phyloP scores from a whole-genome alignment of 2,888 invertebrate genomes.

The Pomacea canaliculata region DNA sequence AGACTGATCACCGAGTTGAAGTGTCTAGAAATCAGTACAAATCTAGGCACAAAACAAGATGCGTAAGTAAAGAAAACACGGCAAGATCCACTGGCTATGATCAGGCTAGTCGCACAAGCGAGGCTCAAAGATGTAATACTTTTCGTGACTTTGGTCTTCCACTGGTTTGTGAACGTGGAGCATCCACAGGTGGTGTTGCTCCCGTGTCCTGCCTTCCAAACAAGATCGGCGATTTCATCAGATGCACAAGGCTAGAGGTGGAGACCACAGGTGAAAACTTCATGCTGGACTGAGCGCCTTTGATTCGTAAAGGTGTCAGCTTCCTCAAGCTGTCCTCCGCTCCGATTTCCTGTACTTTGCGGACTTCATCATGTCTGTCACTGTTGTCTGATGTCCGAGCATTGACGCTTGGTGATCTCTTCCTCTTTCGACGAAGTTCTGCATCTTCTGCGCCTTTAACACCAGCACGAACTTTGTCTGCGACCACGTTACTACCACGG shows the following conservation, averaged over 20 bases:
- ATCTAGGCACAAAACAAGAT: no score
- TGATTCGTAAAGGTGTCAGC: constrained; percentile 3
- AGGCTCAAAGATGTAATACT: no score
- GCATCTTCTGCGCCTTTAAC: neutral
- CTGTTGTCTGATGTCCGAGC: neutral
- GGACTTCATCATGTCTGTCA: neutral
- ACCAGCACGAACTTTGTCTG: neutral
- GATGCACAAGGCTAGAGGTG: constrained; percentile 51
- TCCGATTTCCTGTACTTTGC: no score
- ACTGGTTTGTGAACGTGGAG: no score
- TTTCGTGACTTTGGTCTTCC: no score
- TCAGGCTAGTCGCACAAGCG: no score
- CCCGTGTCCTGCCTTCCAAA: constrained; percentile 1
- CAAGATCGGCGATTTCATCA: constrained; percentile 57
- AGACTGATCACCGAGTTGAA: no score
- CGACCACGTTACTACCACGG: neutral
- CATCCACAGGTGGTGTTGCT: no score
- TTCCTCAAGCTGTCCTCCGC: neutral
- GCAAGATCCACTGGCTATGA: no score
- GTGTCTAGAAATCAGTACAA: no score
- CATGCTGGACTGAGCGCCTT: constrained; percentile 16
- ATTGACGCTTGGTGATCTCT: neutral
- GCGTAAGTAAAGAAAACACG: no score
- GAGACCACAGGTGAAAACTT: constrained; percentile 54
- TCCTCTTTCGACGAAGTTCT: neutral